Percentiles rank a stretch among this genome's conserved stretches.
phyloP scores from a whole-genome alignment of 2,888 invertebrate species.

The Macrosoma leucophasiata region DNA sequence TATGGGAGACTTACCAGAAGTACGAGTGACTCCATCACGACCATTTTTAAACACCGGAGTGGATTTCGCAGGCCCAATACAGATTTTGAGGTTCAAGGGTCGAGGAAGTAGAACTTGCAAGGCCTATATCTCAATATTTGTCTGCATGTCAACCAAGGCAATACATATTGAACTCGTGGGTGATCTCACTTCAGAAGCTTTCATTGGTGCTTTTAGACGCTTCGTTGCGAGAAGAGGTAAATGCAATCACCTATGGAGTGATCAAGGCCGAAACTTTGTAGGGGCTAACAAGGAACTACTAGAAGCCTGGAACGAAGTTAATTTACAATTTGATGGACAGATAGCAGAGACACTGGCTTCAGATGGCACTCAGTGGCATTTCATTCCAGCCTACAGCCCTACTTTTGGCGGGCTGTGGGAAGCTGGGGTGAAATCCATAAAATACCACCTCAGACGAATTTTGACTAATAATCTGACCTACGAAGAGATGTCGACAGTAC shows the following conservation, averaged over 20 bases:
- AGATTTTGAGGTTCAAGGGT: neutral
- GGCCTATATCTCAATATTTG: constrained; percentile 19
- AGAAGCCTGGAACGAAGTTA: constrained; percentile 14
- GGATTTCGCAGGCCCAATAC: constrained; percentile 1
- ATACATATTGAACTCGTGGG: constrained; percentile 19
- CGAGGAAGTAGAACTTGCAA: constrained; percentile 10
- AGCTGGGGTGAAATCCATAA: constrained; percentile 20
- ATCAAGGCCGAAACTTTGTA: constrained; percentile 22
- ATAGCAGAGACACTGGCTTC: constrained; percentile 9
- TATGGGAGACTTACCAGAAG: constrained; percentile 5
- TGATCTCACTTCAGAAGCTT: constrained; percentile 15
- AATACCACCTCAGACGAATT: constrained; percentile 18
- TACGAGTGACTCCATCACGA: constrained; percentile 1
- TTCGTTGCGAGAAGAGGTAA: constrained; percentile 25
- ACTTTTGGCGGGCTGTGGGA: constrained; percentile 25
- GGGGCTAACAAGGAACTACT: constrained; percentile 20
- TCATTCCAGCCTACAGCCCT: constrained; percentile 20
- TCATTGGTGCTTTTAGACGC: constrained; percentile 19
- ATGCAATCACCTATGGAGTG: constrained; percentile 21
- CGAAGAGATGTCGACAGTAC: constrained; percentile 17
- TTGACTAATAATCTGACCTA: constrained; percentile 15
- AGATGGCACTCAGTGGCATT: constrained; percentile 23
- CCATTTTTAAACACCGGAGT: constrained; percentile 2
- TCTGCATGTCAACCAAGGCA: constrained; percentile 18
- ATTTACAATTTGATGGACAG: constrained; percentile 7